These are phyloP conservation scores for Eilema sororculum DNA, from an alignment of 2,888 invertebrate genomes.

Conservation along the genomic window DNA sequence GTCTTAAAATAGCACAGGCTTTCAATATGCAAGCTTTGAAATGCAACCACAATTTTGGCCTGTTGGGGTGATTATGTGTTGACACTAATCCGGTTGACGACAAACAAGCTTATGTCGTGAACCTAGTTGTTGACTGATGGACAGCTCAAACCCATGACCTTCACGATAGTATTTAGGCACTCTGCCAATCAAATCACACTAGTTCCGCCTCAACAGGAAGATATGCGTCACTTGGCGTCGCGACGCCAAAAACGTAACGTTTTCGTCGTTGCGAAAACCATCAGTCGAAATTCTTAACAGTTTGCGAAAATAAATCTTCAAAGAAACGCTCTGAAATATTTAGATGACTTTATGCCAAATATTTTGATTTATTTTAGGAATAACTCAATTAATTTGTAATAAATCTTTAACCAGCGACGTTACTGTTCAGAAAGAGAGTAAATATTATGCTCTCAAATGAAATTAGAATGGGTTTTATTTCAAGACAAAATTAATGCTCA, in stretches of 20 bases:
- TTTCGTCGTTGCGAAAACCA: not conserved
- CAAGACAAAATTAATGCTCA: too few relatives aligned
- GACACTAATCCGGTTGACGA: not conserved
- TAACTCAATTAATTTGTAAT: not conserved
- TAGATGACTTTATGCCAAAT: not conserved
- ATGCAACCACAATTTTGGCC: too few relatives aligned
- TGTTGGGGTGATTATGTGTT: not conserved
- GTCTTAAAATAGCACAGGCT: too few relatives aligned
- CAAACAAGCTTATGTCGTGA: slow-evolving; percentile 6
- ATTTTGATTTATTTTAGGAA: not conserved
- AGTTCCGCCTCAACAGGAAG: slow-evolving; percentile 7
- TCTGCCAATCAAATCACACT: not conserved
- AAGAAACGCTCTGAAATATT: not conserved
- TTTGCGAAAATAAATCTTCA: not conserved
- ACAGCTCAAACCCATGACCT: slow-evolving; percentile 3
- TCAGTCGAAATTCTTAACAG: not conserved
- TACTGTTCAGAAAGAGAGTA: too few relatives aligned
- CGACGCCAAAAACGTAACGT: too few relatives aligned
- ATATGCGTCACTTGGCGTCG: not conserved
- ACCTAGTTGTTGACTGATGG: not conserved
- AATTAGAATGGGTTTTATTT: too few relatives aligned
- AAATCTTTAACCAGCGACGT: too few relatives aligned
- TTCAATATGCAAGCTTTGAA: too few relatives aligned
- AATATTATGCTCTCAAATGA: too few relatives aligned
- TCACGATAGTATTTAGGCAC: slow-evolving; percentile 2